Evolutionary conservation across 2,113 vertebrate genomes (phyloP), one percentile per base, ranked within the genome.

Genomic region (Chaetura pelagica): DNA sequence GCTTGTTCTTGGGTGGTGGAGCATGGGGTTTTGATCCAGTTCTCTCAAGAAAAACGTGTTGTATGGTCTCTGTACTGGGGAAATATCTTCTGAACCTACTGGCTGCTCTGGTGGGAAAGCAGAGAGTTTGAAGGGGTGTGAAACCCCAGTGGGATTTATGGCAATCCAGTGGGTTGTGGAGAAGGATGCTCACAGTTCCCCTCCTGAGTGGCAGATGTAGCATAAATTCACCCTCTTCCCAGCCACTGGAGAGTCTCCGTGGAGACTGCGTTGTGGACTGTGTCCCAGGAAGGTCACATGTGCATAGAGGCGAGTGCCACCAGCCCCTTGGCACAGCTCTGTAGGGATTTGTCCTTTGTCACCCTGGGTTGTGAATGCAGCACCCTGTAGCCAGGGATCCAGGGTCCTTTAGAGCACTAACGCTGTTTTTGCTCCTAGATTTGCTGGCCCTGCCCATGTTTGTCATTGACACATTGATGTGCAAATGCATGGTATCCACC

Each of bases 11-110:
- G 6, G 35, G n/a, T 64, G 63, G 55, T 32, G 15, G 22, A 69
- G 58, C 29, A 55, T 40, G 67, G 46, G 40, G 63, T 24, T 81
- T 88, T 84, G 5, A 29, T n/a, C 12, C 58, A 71, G 13, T 51
- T 88, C 29, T 23, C 16, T 34, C 57, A 22, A 35, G 54, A 77
- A 68, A 61, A 84, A 35, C 3, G 12, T 27, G 29, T 32, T 67
- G 13, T 15, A 9, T 42, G 59, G 24, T 66, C 0, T 0, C 34
- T 1, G 1, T 30, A 3, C 0, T 0, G 59, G 48, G n/a, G 52
- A 67, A 29, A 7, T 71, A 19, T 0, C 68, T 88, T 46, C 46
- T 74, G 83, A 84, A 49, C 15, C 19, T 3, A 1, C 30, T 42
- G 74, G 14, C 35, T 92, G 76, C 80, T 58, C n/a, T 42, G 75